Evolutionary conservation across 1,140 invertebrate genomes (phyloP).

Genomic region (Scaptomyza pallida): DNA sequence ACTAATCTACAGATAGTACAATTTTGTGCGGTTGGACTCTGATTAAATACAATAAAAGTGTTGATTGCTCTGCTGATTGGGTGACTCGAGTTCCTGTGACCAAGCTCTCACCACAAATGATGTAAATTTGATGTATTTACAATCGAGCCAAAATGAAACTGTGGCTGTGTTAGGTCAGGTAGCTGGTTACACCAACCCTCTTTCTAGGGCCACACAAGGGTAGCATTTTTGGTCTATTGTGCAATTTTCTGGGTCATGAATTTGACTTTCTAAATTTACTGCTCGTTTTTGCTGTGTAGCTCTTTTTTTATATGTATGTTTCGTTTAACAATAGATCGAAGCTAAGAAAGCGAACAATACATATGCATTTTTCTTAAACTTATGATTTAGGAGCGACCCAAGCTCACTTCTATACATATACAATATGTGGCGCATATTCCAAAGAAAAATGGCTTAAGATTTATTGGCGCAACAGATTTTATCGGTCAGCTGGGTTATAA

Average conservation of each 20-base stretch:
- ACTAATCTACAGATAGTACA: slow-evolving; percentile 53
- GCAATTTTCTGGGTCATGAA: slow-evolving; percentile 66
- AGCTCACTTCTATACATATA: not conserved
- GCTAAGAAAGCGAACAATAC: slow-evolving; percentile 16
- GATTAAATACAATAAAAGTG: slow-evolving; percentile 78
- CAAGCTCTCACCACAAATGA: slow-evolving; percentile 46
- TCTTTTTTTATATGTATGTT: slow-evolving; percentile 54
- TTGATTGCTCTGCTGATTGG: slow-evolving; percentile 71
- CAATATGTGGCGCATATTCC: not conserved
- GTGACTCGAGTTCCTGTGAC: slow-evolving; percentile 38
- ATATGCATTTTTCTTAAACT: slow-evolving; percentile 57
- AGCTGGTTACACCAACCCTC: not conserved
- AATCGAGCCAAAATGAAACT: slow-evolving; percentile 54
- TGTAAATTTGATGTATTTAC: slow-evolving; percentile 78
- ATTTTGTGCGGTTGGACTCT: slow-evolving; percentile 64
- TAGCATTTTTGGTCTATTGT: slow-evolving; percentile 62
- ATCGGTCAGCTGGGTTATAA: not conserved
- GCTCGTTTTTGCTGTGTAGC: slow-evolving; percentile 43
- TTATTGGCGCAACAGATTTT: slow-evolving; percentile 54
- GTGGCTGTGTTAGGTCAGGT: slow-evolving; percentile 11
- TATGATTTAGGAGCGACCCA: slow-evolving; percentile 34
- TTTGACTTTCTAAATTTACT: slow-evolving; percentile 63
- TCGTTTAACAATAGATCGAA: slow-evolving; percentile 62
- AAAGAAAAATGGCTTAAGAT: slow-evolving; percentile 42
- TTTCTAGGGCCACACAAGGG: slow-evolving; percentile 9